Percentiles rank a stretch among this genome's conserved stretches.
These are phyloP conservation scores for Rotaria sp. DNA, from an alignment of 2,888 invertebrate genomes.

Conservation along the genomic window DNA sequence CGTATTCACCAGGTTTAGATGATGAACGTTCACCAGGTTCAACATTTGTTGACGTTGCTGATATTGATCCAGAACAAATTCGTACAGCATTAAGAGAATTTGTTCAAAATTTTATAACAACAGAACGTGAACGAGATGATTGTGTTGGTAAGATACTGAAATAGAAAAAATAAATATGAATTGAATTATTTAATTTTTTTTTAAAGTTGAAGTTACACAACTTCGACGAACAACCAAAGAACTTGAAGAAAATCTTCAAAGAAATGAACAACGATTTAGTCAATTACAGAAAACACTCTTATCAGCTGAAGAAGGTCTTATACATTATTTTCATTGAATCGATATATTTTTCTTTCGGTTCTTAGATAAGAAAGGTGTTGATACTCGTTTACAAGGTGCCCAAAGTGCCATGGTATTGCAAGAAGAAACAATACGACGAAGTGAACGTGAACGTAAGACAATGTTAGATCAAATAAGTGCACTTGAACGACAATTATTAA, in stretches of 20 bases:
- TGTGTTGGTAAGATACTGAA: neutral
- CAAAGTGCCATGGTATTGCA: conserved; percentile 59
- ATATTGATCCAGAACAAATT: conserved; percentile 81
- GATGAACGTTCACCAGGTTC: conserved; percentile 43
- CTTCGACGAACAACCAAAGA: conserved; percentile 62
- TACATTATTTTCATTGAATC: too few species aligned
- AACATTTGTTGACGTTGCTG: conserved; percentile 50
- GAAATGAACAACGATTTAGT: conserved; percentile 63
- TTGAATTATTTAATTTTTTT: neutral
- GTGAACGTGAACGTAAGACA: conserved; percentile 54
- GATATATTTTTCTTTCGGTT: neutral
- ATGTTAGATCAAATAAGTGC: conserved; percentile 52
- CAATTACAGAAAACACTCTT: conserved; percentile 53
- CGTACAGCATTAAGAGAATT: conserved; percentile 79
- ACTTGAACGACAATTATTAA: conserved; percentile 50
- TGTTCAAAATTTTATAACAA: conserved; percentile 83
- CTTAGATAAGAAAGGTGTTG: conserved; percentile 56
- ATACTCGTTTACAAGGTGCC: conserved; percentile 54
- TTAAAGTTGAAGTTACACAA: conserved; percentile 31
- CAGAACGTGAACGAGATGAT: conserved; percentile 73
- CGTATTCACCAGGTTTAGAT: conserved; percentile 50
- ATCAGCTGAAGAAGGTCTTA: conserved; percentile 54
- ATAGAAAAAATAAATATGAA: neutral
- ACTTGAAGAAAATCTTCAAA: conserved; percentile 68
- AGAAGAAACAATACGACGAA: conserved; percentile 57